Conservation (phyloP, 2,797 vertebrate genomes). For the Sebastes hubbsi region DNA sequence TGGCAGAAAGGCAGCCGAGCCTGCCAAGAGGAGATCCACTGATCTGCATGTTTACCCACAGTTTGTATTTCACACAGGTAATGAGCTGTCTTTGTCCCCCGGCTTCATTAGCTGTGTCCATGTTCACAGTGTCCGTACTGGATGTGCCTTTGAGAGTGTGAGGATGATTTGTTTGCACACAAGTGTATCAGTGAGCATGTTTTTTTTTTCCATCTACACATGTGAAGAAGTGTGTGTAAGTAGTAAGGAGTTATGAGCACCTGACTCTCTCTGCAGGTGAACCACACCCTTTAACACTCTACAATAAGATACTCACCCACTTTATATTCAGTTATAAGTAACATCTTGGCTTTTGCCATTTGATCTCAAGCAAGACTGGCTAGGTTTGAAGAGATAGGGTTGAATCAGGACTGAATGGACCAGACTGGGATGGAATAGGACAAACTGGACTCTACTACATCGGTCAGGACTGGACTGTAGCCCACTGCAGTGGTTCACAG, state of each 20-base stretch:
- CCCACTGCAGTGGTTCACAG: too few species aligned
- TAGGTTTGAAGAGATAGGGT: not conserved
- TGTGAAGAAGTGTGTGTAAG: not conserved
- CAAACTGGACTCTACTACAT: not conserved
- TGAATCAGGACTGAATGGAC: not conserved
- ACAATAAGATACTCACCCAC: not conserved
- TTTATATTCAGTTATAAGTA: not conserved
- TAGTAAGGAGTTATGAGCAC: not conserved
- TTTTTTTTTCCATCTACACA: not conserved
- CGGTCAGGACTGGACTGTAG: not conserved
- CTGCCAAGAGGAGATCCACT: slow-evolving; percentile 70
- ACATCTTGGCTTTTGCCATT: not conserved
- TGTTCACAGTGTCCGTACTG: slow-evolving; percentile 76
- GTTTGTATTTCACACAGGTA: slow-evolving; percentile 58
- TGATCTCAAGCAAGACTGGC: not conserved
- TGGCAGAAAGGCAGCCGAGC: slow-evolving; percentile 55
- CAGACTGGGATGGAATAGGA: not conserved
- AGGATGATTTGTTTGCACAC: slow-evolving; percentile 41
- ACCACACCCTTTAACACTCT: slow-evolving; percentile 4
- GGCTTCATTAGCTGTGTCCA: slow-evolving; percentile 51
- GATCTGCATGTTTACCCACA: slow-evolving; percentile 75
- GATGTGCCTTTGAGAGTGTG: slow-evolving; percentile 80
- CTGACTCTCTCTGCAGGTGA: not conserved
- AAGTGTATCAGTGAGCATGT: not conserved
- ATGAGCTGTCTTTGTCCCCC: slow-evolving; percentile 58